Conservation (phyloP, 2,797 vertebrate genomes). For the Aulostomus chinensis region DNA sequence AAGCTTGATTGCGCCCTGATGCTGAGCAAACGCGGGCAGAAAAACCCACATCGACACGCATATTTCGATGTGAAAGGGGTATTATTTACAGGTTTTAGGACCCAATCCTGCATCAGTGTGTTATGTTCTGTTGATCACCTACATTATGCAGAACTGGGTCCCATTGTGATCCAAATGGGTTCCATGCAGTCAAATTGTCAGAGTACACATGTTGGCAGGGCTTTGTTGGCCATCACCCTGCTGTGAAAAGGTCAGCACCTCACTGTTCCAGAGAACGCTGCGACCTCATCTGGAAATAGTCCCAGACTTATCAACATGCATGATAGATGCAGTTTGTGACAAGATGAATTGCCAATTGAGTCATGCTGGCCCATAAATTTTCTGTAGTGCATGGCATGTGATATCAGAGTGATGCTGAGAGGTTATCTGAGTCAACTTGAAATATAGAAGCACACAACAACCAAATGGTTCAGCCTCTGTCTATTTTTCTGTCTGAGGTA, state of each 20-base stretch:
- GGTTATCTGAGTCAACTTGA: no score
- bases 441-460: no score
- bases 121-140: not conserved
- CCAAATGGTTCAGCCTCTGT: no score
- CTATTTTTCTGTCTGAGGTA: conserved; percentile 1
- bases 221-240: conserved; percentile 21
- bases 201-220: conserved; percentile 43
- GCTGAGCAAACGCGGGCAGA: no score
- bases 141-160: conserved; percentile 26
- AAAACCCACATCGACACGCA: no score
- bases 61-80: no score
- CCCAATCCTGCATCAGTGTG: no score
- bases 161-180: conserved; percentile 24
- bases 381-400: not conserved
- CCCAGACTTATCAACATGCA: conserved; percentile 14
- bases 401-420: not conserved
- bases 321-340: conserved; percentile 21
- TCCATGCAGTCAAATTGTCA: conserved; percentile 47
- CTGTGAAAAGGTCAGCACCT: conserved; percentile 59
- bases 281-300: conserved; percentile 25
- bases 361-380: conserved; percentile 4
- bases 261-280: conserved; percentile 20
- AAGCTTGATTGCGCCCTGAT: no score
- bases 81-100: no score
- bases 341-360: conserved; percentile 10